Conservation (phyloP, 1,140 invertebrate genomes). For the Papilio polyxenes region DNA sequence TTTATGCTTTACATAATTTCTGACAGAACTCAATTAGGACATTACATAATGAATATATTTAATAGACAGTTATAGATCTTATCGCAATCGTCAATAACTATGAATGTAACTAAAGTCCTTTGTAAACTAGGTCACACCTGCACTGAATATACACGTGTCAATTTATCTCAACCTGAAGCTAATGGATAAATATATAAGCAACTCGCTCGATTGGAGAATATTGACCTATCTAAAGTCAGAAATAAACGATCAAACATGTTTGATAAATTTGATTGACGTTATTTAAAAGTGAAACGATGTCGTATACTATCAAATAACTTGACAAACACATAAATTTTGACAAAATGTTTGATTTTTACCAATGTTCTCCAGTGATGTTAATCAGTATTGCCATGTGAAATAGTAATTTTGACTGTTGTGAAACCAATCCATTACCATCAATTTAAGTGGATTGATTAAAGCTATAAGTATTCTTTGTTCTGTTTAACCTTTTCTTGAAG, state of each 20-base stretch:
- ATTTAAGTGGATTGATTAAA: too few relatives aligned
- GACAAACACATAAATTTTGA: background rate
- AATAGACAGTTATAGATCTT: background rate
- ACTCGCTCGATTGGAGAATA: background rate
- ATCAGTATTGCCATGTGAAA: too few relatives aligned
- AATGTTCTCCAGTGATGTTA: background rate
- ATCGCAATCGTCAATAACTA: background rate
- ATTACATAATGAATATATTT: too few relatives aligned
- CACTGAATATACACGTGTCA: slow-evolving; percentile 4
- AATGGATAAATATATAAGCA: slow-evolving; percentile 3
- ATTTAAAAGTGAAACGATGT: too few relatives aligned
- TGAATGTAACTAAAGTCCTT: slow-evolving; percentile 12
- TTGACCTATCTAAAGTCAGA: background rate
- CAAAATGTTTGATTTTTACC: background rate
- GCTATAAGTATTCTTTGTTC: background rate
- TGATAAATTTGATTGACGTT: too few relatives aligned
- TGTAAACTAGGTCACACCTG: background rate
- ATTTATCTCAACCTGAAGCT: background rate
- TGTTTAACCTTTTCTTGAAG: background rate
- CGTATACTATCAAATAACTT: background rate
- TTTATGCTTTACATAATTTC: too few relatives aligned
- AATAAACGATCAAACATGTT: too few relatives aligned
- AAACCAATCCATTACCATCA: background rate
- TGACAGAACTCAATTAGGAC: too few relatives aligned
- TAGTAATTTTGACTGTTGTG: background rate